A percentile compares a stretch with the other conserved stretches of the same genome.
Conservation (phyloP, 2,113 vertebrate genomes). For the Melanostigma gelatinosum region DNA sequence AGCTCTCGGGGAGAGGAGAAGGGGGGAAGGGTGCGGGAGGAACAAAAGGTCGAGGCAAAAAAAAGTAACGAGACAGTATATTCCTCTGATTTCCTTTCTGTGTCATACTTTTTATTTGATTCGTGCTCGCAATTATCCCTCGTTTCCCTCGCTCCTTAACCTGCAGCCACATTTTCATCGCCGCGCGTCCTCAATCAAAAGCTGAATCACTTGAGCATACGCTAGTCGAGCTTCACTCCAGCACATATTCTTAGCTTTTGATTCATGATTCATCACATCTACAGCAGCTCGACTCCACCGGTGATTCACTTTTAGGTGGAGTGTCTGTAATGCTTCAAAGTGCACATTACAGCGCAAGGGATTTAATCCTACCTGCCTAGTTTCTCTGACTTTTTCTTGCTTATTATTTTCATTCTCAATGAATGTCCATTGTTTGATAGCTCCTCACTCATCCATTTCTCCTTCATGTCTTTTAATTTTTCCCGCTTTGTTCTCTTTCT, state of each 20-base stretch:
- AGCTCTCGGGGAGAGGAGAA: slow-evolving; percentile 38
- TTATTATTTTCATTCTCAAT: slow-evolving; percentile 8
- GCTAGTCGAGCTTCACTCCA: slow-evolving; percentile 27
- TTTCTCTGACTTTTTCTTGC: slow-evolving; percentile 2
- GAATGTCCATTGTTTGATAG: slow-evolving; percentile 20
- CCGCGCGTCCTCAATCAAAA: slow-evolving; percentile 36
- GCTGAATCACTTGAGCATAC: slow-evolving; percentile 32
- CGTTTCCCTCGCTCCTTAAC: slow-evolving; percentile 37
- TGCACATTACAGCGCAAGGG: slow-evolving; percentile 3
- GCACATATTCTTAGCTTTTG: slow-evolving; percentile 53
- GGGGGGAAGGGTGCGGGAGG: neutral
- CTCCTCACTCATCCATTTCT: slow-evolving; percentile 9
- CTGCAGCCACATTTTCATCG: slow-evolving; percentile 15
- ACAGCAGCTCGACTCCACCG: slow-evolving; percentile 16
- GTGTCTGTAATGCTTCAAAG: slow-evolving; percentile 8
- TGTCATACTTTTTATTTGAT: neutral
- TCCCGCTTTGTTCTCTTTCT: slow-evolving; percentile 5
- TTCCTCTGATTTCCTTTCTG: slow-evolving; percentile 14
- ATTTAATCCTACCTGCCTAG: slow-evolving; percentile 17
- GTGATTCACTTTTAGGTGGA: slow-evolving; percentile 41
- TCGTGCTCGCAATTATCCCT: slow-evolving; percentile 16
- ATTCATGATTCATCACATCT: slow-evolving; percentile 65
- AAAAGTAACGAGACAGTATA: slow-evolving; percentile 11
- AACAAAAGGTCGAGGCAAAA: neutral
- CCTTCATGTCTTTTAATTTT: neutral